Evolutionary conservation across 2,888 invertebrate species (phyloP).

Genomic region (Melinaea menophilus): DNA sequence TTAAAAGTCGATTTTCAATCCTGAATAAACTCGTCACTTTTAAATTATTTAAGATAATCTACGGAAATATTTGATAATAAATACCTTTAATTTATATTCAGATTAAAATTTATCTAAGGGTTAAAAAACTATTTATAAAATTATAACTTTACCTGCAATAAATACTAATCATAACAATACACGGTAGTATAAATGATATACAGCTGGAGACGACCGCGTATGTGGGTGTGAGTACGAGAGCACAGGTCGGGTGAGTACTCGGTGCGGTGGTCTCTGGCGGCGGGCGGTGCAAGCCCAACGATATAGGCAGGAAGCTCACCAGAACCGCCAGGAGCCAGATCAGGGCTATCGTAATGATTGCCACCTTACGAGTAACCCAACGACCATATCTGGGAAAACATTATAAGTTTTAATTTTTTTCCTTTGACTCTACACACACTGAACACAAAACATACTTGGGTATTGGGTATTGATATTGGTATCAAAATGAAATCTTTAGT

Average conservation of each 20-base stretch:
- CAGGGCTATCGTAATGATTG: constrained; percentile 90
- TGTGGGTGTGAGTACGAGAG: constrained; percentile 94
- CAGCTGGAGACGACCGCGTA: constrained; percentile 98
- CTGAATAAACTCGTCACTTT: no score
- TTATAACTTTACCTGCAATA: constrained; percentile 83
- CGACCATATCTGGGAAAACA: constrained; percentile 85
- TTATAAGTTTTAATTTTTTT: neutral
- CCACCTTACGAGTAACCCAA: constrained; percentile 93
- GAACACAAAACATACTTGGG: no score
- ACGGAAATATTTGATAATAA: no score
- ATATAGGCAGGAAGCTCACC: constrained; percentile 97
- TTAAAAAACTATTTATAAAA: no score
- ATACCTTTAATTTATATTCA: no score
- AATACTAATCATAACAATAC: constrained; percentile 97
- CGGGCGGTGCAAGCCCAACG: constrained; percentile 93
- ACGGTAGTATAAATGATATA: constrained; percentile 99
- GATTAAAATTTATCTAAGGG: no score
- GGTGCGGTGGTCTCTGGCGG: constrained; percentile 80
- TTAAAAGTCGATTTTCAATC: no score
- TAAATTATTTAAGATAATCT: no score
- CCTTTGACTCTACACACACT: no score
- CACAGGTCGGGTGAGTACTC: constrained; percentile 92
- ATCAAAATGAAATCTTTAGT: no score
- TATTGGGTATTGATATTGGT: no score
- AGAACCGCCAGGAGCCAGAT: constrained; percentile 96